These are phyloP conservation scores for Philaethria dido DNA, from an alignment of 2,888 invertebrate genomes.

Conservation along the genomic window DNA sequence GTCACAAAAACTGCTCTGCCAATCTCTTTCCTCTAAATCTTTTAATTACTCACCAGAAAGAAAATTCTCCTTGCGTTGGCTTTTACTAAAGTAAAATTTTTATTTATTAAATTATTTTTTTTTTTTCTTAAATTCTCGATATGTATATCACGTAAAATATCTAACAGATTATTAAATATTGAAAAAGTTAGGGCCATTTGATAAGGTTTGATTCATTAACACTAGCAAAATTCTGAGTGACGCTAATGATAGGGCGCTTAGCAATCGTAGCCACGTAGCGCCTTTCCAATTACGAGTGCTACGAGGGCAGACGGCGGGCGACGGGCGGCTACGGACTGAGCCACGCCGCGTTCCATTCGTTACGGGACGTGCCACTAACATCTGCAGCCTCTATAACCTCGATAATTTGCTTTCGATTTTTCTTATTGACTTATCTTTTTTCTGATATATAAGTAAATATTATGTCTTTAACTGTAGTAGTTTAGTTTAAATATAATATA, in stretches of 20 bases:
- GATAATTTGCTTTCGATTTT: constrained; percentile 64
- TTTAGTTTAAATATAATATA: neutral
- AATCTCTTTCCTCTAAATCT: constrained; percentile 42
- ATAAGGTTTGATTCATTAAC: constrained; percentile 41
- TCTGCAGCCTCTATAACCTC: constrained; percentile 64
- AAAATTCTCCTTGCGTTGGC: neutral
- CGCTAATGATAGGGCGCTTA: constrained; percentile 79
- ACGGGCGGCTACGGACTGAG: constrained; percentile 50
- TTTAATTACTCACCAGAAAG: constrained; percentile 69
- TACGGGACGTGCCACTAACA: constrained; percentile 76
- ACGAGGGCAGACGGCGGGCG: constrained; percentile 46
- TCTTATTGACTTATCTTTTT: constrained; percentile 30
- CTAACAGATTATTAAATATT: constrained; percentile 19
- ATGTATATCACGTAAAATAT: neutral
- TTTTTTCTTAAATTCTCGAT: no score
- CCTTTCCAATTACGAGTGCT: constrained; percentile 74
- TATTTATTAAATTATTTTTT: neutral
- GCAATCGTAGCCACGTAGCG: constrained; percentile 62
- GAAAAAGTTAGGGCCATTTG: constrained; percentile 26
- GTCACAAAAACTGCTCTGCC: constrained; percentile 79
- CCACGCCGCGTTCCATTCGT: constrained; percentile 77
- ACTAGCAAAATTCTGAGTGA: constrained; percentile 73
- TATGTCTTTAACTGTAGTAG: neutral
- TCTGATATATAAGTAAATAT: constrained; percentile 3
- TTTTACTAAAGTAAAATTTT: neutral